Conservation (phyloP, 2,797 vertebrate genomes). For the Amphiprion clarkii region DNA sequence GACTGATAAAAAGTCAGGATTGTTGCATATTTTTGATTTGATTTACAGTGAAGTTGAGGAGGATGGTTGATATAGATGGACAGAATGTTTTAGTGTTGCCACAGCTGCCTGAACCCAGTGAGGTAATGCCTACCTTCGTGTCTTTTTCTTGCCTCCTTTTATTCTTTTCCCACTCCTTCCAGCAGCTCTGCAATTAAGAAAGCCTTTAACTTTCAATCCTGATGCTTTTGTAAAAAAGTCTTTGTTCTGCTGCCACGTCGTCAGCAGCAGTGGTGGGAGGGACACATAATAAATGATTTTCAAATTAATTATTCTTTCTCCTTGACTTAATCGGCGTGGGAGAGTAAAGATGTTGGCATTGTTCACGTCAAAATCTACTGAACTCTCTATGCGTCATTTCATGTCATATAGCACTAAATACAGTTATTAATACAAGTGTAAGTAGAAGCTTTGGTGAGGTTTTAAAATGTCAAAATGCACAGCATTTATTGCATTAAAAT, state of each 20-base stretch:
- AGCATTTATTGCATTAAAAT: conserved; percentile 81
- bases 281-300: conserved; percentile 70
- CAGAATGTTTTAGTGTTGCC: conserved; percentile 10
- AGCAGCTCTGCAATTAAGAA: conserved; percentile 77
- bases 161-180: conserved; percentile 59
- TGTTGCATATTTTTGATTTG: conserved; percentile 24
- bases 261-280: conserved; percentile 68
- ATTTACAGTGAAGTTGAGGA: conserved; percentile 17
- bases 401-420: conserved; percentile 7
- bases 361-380: conserved; percentile 11
- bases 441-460: conserved; percentile 4
- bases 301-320: conserved; percentile 70
- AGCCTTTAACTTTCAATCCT: conserved; percentile 64
- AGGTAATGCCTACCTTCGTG: conserved; percentile 31
- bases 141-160: conserved; percentile 47
- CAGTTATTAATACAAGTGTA: background rate
- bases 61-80: conserved; percentile 21
- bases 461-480: conserved; percentile 78
- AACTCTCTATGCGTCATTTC: background rate
- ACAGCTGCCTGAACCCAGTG: conserved; percentile 30
- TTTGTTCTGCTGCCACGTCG: conserved; percentile 77
- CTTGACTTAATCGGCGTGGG: conserved; percentile 56
- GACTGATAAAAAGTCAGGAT: conserved; percentile 23
- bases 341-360: conserved; percentile 56
- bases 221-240: conserved; percentile 67